Evolutionary conservation across 2,113 vertebrate genomes (phyloP), one percentile per base, ranked within the genome.

Genomic region (Petromus typicus): DNA sequence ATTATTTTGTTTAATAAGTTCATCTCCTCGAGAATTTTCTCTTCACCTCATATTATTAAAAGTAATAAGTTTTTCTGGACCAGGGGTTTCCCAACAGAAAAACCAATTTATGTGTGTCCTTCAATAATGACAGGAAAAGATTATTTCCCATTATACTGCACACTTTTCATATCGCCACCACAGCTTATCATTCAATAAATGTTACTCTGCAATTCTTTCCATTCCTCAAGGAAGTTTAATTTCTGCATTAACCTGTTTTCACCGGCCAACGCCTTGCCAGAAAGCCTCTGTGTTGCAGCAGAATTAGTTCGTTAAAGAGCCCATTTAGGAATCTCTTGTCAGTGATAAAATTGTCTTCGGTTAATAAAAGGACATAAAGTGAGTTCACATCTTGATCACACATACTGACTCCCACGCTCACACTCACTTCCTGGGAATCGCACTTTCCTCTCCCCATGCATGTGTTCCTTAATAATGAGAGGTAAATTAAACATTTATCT

Each of bases 1-100:
- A 98, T 99, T 99, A 99, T 98, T 98, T 98, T 98, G 98, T 98
- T 98, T 98, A 99, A 98, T 98, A 99, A 98, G 98, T 98, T 98
- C 98, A 98, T 98, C 98, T 98, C 98, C 98, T 98, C 97, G 94
- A 98, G 98, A 98, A 98, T 98, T 98, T 99, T 98, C 98, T 98
- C 98, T 98, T 99, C 98, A 98, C 98, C 98, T 98, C 97, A 98
- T 97, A 98, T 98, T 98, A 98, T 98, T 98, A 98, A 98, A 99
- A 98, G 98, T 99, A 99, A 98, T 98, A 98, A 98, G 98, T 98
- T 99, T 98, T 98, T 98, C 98, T 98, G 98, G 98, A 98, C 97
- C 98, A 98, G 98, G 98, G 97, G 98, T 98, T 98, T 98, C 98
- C 98, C 98, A 98, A 98, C 98, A 98, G 98, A 98, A 99, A 99